These are phyloP conservation scores for Cyprinus carpio DNA, from an alignment of 2,113 vertebrate genomes.

Conservation along the genomic window DNA sequence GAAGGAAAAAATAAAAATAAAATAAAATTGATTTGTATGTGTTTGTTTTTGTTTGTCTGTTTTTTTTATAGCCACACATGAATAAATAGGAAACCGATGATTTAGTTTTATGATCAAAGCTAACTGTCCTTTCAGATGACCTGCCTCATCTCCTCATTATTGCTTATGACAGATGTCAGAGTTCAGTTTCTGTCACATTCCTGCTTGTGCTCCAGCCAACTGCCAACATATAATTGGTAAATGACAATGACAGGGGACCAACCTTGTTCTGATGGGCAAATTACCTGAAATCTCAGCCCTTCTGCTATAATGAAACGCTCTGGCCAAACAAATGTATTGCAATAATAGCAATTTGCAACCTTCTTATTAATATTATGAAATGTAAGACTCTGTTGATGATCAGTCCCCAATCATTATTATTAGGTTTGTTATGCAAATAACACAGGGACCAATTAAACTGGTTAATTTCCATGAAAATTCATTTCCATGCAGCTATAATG, in stretches of 20 bases:
- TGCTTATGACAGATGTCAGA: constrained; percentile 18
- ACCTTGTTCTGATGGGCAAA: constrained; percentile 33
- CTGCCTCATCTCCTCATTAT: constrained; percentile 19
- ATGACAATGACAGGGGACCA: constrained; percentile 39
- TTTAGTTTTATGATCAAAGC: neutral
- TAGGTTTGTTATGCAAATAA: constrained; percentile 68
- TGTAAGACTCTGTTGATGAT: constrained; percentile 63
- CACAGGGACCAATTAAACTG: constrained; percentile 66
- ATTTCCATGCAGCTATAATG: constrained; percentile 61
- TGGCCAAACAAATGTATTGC: constrained; percentile 43
- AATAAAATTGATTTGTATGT: neutral
- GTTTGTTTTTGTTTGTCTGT: neutral
- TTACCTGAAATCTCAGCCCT: constrained; percentile 51
- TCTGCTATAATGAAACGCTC: constrained; percentile 56
- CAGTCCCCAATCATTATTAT: constrained; percentile 69
- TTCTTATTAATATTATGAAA: constrained; percentile 66
- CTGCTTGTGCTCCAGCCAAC: constrained; percentile 28
- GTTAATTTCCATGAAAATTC: constrained; percentile 69
- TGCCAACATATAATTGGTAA: constrained; percentile 41
- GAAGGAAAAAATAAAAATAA: too few species aligned
- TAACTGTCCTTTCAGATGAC: constrained; percentile 15
- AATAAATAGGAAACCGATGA: neutral
- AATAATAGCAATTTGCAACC: constrained; percentile 62
- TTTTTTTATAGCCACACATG: neutral
- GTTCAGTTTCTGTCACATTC: constrained; percentile 20